A percentile compares a stretch with the other conserved stretches of the same genome.
phyloP scores from a whole-genome alignment of 2,113 vertebrate genomes.

The Chloropsis cyanopogon region DNA sequence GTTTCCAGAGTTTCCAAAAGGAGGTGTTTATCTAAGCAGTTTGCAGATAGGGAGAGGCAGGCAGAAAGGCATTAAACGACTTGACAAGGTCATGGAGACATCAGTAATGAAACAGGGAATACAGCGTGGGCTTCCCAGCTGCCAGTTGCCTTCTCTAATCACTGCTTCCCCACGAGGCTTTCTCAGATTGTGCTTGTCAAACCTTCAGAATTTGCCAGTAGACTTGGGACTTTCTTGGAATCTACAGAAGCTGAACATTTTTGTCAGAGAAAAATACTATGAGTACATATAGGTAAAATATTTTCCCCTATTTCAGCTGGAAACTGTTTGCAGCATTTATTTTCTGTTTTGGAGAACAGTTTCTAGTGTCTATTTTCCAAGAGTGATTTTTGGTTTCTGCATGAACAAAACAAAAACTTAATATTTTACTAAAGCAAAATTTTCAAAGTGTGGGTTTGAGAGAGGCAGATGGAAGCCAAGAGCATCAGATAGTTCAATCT shows the following conservation, averaged over 20 bases:
- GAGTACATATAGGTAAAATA: background rate
- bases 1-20: background rate
- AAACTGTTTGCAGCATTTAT: background rate
- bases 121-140: background rate
- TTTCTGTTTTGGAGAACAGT: background rate
- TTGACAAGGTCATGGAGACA: slow-evolving; percentile 37
- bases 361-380: background rate
- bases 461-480: background rate
- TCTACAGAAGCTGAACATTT: background rate
- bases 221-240: background rate
- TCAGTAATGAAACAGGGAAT: background rate
- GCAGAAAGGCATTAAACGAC: background rate
- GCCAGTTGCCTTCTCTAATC: slow-evolving; percentile 37
- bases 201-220: background rate
- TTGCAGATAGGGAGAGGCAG: background rate
- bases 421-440: background rate
- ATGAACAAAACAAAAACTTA: background rate
- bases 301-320: background rate
- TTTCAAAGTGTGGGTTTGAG: background rate
- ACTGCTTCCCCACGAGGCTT: background rate
- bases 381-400: slow-evolving; percentile 1
- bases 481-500: background rate
- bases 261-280: background rate
- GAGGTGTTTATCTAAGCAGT: background rate
- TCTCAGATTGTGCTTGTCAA: background rate